Conservation (phyloP, 2,113 vertebrate genomes). For the Pithys albifrons region DNA sequence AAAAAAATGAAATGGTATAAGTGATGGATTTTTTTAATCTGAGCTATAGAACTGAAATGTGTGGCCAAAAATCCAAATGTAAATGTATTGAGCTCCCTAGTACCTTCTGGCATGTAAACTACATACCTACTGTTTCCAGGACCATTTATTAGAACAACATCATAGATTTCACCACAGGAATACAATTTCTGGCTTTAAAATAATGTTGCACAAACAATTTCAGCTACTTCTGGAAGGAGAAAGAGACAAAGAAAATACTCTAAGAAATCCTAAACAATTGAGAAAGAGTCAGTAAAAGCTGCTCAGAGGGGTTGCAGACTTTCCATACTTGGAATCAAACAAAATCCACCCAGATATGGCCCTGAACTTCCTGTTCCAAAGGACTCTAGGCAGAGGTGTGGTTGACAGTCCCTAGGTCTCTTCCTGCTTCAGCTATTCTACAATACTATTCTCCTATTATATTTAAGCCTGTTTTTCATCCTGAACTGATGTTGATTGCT, state of each 20-base stretch:
- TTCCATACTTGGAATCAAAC: not conserved
- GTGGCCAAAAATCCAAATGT: not conserved
- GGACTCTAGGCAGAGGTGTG: not conserved
- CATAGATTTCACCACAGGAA: not conserved
- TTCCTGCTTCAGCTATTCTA: not conserved
- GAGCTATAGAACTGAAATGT: not conserved
- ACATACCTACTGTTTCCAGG: not conserved
- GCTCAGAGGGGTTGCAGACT: not conserved
- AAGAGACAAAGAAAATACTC: not conserved
- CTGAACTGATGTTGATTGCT: not conserved
- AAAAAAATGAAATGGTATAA: not conserved
- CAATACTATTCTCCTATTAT: not conserved
- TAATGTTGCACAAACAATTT: not conserved
- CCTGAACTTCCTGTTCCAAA: not conserved
- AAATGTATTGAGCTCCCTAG: not conserved
- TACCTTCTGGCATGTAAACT: not conserved
- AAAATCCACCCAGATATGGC: not conserved
- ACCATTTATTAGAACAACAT: not conserved
- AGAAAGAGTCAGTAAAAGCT: not conserved
- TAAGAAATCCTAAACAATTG: not conserved
- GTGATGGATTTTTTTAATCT: not conserved
- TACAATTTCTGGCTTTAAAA: not conserved
- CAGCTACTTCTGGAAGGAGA: not conserved
- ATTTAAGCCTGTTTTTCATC: not conserved
- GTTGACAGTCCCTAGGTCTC: not conserved